Percentiles rank a stretch among this genome's conserved stretches.
These are phyloP conservation scores for Drosophila sechellia DNA, from an alignment of 1,140 invertebrate genomes.

Conservation along the genomic window DNA sequence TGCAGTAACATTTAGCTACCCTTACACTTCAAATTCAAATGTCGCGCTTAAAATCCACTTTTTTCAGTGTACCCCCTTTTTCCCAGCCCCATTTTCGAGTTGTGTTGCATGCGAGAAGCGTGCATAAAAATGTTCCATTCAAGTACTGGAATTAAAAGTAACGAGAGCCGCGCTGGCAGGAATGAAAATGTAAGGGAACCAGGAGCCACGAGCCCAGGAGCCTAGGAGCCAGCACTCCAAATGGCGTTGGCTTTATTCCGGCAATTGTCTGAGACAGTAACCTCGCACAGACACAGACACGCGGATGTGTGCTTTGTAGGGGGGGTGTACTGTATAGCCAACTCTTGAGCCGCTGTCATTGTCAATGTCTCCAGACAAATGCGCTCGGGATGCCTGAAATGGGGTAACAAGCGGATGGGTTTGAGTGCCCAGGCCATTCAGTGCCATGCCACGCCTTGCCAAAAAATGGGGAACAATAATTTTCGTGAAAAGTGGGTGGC, in stretches of 20 bases:
- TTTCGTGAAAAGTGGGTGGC: slow-evolving; percentile 42
- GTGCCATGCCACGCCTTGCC: background rate
- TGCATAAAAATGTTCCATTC: slow-evolving; percentile 65
- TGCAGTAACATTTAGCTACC: too few relatives aligned
- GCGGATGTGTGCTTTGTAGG: background rate
- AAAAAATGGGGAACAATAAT: slow-evolving; percentile 45
- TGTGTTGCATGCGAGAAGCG: slow-evolving; percentile 41
- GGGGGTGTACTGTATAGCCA: background rate
- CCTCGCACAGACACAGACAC: slow-evolving; percentile 9
- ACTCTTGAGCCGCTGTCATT: slow-evolving; percentile 55
- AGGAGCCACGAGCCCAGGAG: slow-evolving; percentile 5
- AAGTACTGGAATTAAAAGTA: slow-evolving; percentile 58
- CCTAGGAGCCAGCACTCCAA: slow-evolving; percentile 48
- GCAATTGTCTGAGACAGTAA: slow-evolving; percentile 64
- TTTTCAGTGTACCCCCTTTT: slow-evolving; percentile 5
- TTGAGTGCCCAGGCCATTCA: background rate
- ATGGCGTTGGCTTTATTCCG: slow-evolving; percentile 64
- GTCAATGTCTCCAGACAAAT: slow-evolving; percentile 68
- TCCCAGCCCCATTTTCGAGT: slow-evolving; percentile 2
- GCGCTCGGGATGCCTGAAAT: slow-evolving; percentile 48
- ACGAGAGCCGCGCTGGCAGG: slow-evolving; percentile 7
- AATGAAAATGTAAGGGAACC: background rate
- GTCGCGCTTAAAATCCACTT: background rate
- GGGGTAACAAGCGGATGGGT: slow-evolving; percentile 33
- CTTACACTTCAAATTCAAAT: background rate